phyloP scores from a whole-genome alignment of 2,113 vertebrate species.

The Orientallactaga bullata region DNA sequence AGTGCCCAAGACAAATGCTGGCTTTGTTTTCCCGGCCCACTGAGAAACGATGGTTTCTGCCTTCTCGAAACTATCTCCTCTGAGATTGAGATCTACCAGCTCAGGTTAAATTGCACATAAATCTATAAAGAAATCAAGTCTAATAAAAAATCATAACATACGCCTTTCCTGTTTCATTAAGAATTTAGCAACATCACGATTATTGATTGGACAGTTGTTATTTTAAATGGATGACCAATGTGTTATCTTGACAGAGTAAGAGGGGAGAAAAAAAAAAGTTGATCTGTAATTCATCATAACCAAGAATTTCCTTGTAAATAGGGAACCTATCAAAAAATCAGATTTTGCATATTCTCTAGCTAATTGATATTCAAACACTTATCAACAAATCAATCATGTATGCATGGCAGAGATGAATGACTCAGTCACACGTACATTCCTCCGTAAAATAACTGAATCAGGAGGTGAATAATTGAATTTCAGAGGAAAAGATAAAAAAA shows the following conservation, averaged over 20 bases:
- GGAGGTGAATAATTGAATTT: constrained; percentile 63
- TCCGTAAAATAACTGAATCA: constrained; percentile 78
- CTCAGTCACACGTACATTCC: constrained; percentile 62
- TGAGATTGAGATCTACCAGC: constrained; percentile 8
- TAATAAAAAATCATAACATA: constrained; percentile 63
- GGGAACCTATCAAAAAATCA: constrained; percentile 57
- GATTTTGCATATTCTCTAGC: constrained; percentile 56
- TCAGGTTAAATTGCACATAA: constrained; percentile 49
- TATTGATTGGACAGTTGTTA: constrained; percentile 27
- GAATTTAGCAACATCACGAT: constrained; percentile 56
- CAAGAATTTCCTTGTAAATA: constrained; percentile 60
- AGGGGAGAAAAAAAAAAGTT: neutral
- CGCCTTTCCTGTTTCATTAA: constrained; percentile 45
- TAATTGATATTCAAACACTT: constrained; percentile 46
- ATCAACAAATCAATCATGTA: constrained; percentile 71
- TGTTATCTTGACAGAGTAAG: constrained; percentile 20
- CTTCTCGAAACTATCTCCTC: constrained; percentile 43
- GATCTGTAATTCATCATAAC: constrained; percentile 60
- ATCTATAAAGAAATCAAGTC: constrained; percentile 7
- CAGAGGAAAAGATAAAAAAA: constrained; percentile 63
- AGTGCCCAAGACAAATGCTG: neutral
- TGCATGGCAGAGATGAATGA: constrained; percentile 71
- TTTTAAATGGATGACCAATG: constrained; percentile 44
- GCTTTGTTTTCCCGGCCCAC: neutral
- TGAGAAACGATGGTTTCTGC: constrained; percentile 21